phyloP scores from a whole-genome alignment of 2,113 vertebrate species.

The Mionectes macconnelli region DNA sequence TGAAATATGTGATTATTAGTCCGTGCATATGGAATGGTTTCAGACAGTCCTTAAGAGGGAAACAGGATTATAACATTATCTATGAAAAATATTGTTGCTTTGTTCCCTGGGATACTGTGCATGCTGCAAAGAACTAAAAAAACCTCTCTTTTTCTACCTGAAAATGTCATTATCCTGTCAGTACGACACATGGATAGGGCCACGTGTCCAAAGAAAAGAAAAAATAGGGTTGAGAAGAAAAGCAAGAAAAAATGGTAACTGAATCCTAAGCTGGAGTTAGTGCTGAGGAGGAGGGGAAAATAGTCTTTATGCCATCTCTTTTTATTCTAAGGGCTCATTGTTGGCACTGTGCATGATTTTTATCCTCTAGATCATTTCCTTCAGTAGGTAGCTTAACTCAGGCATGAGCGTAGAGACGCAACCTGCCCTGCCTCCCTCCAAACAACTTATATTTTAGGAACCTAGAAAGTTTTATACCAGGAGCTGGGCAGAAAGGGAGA shows the following conservation, averaged over 20 bases:
- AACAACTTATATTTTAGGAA: background rate
- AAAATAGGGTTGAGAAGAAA: background rate
- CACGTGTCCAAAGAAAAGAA: background rate
- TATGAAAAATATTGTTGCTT: background rate
- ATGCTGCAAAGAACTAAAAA: background rate
- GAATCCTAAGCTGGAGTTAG: background rate
- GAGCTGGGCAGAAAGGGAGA: background rate
- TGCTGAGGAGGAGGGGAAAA: background rate
- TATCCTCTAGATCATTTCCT: background rate
- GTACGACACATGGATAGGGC: background rate
- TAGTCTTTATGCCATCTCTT: background rate
- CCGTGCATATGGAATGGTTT: background rate
- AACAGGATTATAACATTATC: background rate
- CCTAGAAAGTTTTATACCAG: background rate
- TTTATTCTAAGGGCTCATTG: background rate
- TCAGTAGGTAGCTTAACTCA: background rate
- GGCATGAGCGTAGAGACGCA: background rate
- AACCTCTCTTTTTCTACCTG: background rate
- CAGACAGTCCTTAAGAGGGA: background rate
- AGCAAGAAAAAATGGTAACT: background rate
- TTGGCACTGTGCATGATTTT: rapidly evolving
- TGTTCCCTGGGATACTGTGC: background rate
- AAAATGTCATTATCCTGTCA: background rate
- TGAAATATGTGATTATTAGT: background rate
- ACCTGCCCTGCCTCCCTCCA: rapidly evolving